Conservation (phyloP, 2,113 vertebrate genomes). For the Melanotaenia duboulayi region DNA sequence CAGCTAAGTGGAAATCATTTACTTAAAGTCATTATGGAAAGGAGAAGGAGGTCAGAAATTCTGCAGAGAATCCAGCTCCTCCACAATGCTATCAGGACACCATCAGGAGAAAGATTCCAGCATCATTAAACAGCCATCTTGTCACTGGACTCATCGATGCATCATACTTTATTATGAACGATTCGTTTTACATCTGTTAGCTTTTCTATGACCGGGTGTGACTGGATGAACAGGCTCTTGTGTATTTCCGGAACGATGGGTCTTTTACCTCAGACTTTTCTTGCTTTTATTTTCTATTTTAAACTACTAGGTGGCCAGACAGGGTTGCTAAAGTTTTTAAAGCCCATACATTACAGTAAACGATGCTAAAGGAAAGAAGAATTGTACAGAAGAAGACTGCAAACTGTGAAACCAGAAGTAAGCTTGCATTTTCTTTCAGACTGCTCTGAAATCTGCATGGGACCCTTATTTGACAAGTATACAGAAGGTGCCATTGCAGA, state of each 20-base stretch:
- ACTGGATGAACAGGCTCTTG: neutral
- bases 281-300: neutral
- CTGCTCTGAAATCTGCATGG: neutral
- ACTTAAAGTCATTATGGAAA: conserved; percentile 79
- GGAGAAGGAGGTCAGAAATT: conserved; percentile 72
- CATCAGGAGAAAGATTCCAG: conserved; percentile 21
- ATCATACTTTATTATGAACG: conserved; percentile 19
- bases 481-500: neutral
- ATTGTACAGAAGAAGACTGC: neutral
- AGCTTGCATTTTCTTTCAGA: neutral
- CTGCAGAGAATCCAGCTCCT: conserved; percentile 40
- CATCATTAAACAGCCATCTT: conserved; percentile 22
- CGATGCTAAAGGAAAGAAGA: neutral
- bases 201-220: conserved; percentile 13
- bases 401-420: neutral
- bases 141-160: conserved; percentile 26
- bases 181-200: neutral
- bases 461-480: neutral
- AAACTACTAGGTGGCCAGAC: neutral
- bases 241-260: neutral
- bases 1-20: conserved; percentile 80
- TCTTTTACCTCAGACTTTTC: neutral
- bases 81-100: conserved; percentile 18
- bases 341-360: no score
- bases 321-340: neutral